Conservation (phyloP, 2,113 vertebrate species). For the Trichechus manatus region DNA sequence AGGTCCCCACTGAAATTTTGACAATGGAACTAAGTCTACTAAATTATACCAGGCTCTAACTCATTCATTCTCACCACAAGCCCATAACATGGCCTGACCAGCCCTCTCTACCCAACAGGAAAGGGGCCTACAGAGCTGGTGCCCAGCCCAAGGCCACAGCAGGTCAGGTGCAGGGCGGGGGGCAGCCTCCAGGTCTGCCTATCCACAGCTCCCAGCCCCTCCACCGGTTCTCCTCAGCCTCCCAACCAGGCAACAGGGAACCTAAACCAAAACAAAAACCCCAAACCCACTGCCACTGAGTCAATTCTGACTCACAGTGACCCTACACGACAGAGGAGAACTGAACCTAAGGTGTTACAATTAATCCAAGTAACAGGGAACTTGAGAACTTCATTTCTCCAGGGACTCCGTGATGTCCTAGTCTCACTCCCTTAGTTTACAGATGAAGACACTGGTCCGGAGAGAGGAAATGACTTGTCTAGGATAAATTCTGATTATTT, state of each 20-base stretch:
- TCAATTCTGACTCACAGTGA: too few species aligned
- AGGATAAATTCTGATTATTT: constrained; percentile 39
- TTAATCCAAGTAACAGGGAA: neutral
- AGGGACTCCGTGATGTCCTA: neutral
- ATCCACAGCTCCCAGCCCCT: neutral
- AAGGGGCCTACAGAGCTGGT: too few species aligned
- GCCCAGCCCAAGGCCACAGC: neutral
- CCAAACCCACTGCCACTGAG: too few species aligned
- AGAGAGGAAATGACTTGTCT: constrained; percentile 55
- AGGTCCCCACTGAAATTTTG: neutral
- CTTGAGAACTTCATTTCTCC: neutral
- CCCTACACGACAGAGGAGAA: too few species aligned
- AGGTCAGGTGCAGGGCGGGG: neutral
- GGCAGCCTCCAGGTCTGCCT: too few species aligned
- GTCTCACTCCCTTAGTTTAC: neutral
- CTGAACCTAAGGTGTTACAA: neutral
- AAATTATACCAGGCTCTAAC: neutral
- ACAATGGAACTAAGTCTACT: neutral
- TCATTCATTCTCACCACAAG: neutral
- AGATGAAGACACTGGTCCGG: neutral
- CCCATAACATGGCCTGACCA: neutral
- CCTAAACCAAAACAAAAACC: too few species aligned
- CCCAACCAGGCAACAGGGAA: neutral
- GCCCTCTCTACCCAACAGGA: neutral
- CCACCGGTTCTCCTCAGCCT: neutral